Conservation (phyloP, 1,140 invertebrate species). For the Steinernema khuongi region DNA sequence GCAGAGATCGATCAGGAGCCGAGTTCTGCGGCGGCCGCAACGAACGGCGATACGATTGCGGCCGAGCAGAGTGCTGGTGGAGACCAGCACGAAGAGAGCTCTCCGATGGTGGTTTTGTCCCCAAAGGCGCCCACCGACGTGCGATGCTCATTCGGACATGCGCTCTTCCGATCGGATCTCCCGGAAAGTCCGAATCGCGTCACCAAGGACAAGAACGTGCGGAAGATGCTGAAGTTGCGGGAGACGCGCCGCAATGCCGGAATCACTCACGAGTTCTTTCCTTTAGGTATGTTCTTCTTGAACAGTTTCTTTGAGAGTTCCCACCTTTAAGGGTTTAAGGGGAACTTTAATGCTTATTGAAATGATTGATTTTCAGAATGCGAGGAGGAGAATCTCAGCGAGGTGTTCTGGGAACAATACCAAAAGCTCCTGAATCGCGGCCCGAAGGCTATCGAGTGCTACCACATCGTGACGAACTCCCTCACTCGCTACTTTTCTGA, state of each 20-base stretch:
- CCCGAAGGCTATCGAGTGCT: neutral
- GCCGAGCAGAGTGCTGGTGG: no score
- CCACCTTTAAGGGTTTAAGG: neutral
- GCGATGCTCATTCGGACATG: neutral
- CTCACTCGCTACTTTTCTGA: neutral
- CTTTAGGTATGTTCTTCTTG: neutral
- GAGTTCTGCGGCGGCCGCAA: no score
- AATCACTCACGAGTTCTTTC: neutral
- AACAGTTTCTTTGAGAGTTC: neutral
- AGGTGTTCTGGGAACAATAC: neutral
- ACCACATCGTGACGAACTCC: slow-evolving; percentile 1
- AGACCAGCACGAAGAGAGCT: no score
- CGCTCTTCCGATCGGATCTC: neutral
- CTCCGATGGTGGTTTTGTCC: no score
- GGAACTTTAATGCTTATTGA: neutral
- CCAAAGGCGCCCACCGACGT: no score
- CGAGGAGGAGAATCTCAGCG: neutral
- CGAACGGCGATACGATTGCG: no score
- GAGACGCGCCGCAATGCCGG: neutral
- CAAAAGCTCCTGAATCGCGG: neutral
- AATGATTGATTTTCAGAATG: neutral
- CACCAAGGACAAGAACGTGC: slow-evolving; percentile 6
- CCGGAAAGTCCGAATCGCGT: neutral
- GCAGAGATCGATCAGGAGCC: no score
- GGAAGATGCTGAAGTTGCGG: neutral